Evolutionary conservation across 2,113 vertebrate species (phyloP).

Genomic region (Cyanistes caeruleus): DNA sequence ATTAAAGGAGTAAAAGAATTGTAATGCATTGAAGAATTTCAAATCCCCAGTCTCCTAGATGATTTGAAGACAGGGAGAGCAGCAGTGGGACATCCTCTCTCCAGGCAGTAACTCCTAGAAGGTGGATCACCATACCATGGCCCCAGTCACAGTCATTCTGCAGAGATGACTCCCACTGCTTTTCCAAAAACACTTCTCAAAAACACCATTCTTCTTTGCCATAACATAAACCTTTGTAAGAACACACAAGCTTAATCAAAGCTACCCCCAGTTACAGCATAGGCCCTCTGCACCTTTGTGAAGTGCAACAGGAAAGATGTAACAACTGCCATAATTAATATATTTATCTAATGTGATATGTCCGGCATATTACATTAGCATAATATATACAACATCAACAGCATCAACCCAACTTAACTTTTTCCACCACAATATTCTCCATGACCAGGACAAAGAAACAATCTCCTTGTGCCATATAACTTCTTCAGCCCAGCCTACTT

Average conservation of each 20-base stretch:
- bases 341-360: background rate
- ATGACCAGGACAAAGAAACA: background rate
- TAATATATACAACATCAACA: too few relatives aligned
- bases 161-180: background rate
- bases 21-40: background rate
- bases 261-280: background rate
- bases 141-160: background rate
- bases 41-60: background rate
- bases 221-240: background rate
- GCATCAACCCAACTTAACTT: background rate
- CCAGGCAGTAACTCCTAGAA: background rate
- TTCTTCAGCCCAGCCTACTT: background rate
- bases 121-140: background rate
- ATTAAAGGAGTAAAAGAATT: background rate
- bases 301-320: background rate
- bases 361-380: background rate
- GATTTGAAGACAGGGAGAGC: background rate
- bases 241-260: background rate
- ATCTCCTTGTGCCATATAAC: background rate
- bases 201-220: background rate
- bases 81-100: background rate
- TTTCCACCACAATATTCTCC: background rate
- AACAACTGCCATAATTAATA: background rate
- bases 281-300: background rate
- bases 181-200: background rate